Conservation (phyloP, 2,888 invertebrate genomes). For the Caenorhabditis sp. region DNA sequence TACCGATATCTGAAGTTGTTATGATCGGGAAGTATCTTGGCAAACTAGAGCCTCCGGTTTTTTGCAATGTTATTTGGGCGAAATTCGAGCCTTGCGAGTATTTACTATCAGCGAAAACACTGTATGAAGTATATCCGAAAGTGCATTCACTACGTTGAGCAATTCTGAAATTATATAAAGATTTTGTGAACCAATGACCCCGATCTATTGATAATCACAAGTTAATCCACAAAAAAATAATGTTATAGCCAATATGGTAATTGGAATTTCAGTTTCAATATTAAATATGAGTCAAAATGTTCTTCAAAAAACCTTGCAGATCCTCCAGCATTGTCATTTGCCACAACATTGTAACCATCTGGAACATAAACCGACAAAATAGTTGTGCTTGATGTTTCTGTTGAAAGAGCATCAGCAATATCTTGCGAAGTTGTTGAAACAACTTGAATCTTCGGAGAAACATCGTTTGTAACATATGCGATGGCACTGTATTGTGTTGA, state of each 20-base stretch:
- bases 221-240: too few species aligned
- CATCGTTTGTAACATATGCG: conserved; percentile 8
- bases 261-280: background rate
- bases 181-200: too few species aligned
- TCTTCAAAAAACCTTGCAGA: conserved; percentile 6
- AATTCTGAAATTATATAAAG: conserved; percentile 21
- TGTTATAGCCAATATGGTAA: too few species aligned
- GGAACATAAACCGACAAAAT: conserved; percentile 12
- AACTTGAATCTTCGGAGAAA: conserved; percentile 18
- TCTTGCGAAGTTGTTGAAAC: background rate
- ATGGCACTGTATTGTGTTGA: conserved; percentile 2
- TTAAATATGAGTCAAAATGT: background rate
- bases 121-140: conserved; percentile 26
- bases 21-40: conserved; percentile 25
- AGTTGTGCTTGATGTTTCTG: conserved; percentile 14
- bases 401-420: conserved; percentile 21
- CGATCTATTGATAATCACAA: too few species aligned
- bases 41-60: background rate
- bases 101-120: conserved; percentile 14
- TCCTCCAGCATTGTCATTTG: conserved; percentile 15
- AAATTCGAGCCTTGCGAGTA: conserved; percentile 13
- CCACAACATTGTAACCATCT: conserved; percentile 2
- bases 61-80: conserved; percentile 11
- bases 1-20: conserved; percentile 4
- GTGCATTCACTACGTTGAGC: conserved; percentile 10